Evolutionary conservation across 2,113 vertebrate genomes (phyloP).

Genomic region (Oncorhynchus masou): DNA sequence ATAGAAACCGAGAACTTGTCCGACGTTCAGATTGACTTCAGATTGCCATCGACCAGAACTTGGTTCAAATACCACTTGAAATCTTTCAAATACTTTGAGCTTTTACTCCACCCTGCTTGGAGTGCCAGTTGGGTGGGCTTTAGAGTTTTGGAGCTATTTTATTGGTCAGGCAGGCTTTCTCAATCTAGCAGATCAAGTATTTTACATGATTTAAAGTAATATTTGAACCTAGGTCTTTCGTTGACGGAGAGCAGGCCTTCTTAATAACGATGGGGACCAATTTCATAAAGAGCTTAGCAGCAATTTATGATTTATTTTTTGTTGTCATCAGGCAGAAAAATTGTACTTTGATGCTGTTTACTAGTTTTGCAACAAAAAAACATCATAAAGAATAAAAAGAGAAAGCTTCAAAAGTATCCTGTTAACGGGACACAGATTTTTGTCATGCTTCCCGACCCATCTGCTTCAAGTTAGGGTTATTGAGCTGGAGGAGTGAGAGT

Average conservation of each 20-base stretch:
- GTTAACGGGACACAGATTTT: constrained; percentile 90
- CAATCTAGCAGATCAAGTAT: no score
- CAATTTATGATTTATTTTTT: constrained; percentile 33
- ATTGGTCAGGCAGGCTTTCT: no score
- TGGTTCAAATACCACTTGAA: no score
- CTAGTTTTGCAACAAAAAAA: constrained; percentile 68
- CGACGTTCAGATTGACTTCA: no score
- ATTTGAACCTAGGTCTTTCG: constrained; percentile 1
- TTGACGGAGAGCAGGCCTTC: not conserved
- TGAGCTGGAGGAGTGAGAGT: constrained; percentile 41
- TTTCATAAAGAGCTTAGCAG: constrained; percentile 14
- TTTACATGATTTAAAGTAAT: no score
- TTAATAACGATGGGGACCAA: constrained; percentile 24
- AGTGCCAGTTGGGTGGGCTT: no score
- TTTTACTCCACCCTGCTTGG: no score
- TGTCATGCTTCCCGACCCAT: constrained; percentile 83
- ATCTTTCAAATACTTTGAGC: no score
- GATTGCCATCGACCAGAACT: no score
- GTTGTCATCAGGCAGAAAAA: constrained; percentile 32
- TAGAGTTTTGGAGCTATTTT: no score
- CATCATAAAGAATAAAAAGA: constrained; percentile 69
- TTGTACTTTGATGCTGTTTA: constrained; percentile 84
- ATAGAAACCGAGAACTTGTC: no score
- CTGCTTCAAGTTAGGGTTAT: constrained; percentile 83
- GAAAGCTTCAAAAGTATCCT: constrained; percentile 75